Conservation (phyloP, 2,113 vertebrate genomes). For the Procavia capensis region DNA sequence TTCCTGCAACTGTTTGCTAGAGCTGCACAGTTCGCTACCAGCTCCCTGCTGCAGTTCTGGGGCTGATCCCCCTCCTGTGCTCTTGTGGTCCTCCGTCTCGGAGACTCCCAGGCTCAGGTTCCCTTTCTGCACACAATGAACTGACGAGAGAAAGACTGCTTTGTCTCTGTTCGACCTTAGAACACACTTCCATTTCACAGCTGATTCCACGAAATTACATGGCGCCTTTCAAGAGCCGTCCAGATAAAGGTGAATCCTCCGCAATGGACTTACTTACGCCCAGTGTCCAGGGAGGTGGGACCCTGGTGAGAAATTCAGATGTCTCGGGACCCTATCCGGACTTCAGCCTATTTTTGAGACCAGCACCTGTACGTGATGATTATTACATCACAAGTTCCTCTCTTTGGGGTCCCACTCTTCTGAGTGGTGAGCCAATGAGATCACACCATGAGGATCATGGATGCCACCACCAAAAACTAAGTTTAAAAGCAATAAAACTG, state of each 20-base stretch:
- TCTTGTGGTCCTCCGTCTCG: not conserved
- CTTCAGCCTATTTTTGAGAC: not conserved
- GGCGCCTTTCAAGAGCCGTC: not conserved
- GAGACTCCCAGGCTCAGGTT: not conserved
- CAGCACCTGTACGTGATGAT: accelerated
- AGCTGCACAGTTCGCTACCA: not conserved
- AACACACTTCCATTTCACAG: slow-evolving; percentile 10
- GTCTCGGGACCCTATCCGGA: not conserved
- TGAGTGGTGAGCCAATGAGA: not conserved
- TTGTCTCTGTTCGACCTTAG: slow-evolving; percentile 18
- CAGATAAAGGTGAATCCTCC: not conserved
- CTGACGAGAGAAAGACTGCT: not conserved
- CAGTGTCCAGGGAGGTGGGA: not conserved
- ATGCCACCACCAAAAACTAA: not conserved
- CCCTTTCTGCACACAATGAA: not conserved
- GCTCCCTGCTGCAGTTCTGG: accelerated
- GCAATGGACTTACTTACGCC: not conserved
- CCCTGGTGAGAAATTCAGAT: not conserved
- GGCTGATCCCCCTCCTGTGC: no score
- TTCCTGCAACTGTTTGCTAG: not conserved
- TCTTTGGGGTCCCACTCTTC: not conserved
- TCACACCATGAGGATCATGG: not conserved
- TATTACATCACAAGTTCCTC: not conserved
- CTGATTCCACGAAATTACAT: not conserved
- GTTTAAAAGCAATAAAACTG: not conserved